Percentiles rank a stretch among this genome's conserved stretches.
phyloP scores from a whole-genome alignment of 1,140 invertebrate species.

The Pogonomyrmex barbatus region DNA sequence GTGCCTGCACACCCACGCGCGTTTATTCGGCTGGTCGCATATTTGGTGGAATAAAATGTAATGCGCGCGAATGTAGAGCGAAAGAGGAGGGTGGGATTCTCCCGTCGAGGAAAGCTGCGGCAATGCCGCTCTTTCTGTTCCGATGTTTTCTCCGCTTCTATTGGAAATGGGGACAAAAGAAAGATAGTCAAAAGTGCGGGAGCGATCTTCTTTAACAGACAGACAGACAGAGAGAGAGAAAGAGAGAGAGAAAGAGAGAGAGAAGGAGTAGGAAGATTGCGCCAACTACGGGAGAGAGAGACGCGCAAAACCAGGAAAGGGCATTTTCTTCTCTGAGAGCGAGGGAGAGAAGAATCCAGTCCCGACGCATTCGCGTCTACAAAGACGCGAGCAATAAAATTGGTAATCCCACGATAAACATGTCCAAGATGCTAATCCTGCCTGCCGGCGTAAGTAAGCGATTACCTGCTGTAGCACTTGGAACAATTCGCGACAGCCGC shows the following conservation, averaged over 20 bases:
- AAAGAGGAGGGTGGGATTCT: conserved; percentile 35
- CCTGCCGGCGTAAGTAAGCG: conserved; percentile 34
- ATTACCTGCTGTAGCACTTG: conserved; percentile 52
- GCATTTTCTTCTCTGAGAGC: conserved; percentile 1
- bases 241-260: neutral
- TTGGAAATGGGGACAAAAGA: conserved; percentile 64
- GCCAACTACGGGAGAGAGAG: neutral
- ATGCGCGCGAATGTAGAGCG: conserved; percentile 8
- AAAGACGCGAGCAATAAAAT: conserved; percentile 70
- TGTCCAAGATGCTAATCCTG: conserved; percentile 65
- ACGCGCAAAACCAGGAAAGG: conserved; percentile 8
- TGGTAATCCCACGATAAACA: conserved; percentile 74
- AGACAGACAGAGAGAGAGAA: neutral
- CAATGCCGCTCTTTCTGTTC: conserved; percentile 44
- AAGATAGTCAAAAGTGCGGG: conserved; percentile 51
- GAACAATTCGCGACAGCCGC: conserved; percentile 48
- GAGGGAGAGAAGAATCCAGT: conserved; percentile 43
- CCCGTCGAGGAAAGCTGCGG: conserved; percentile 35
- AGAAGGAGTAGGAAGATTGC: conserved; percentile 11
- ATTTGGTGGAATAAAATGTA: conserved; percentile 50
- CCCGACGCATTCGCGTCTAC: conserved; percentile 46
- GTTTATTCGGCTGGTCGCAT: conserved; percentile 43
- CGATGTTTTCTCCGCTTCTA: conserved; percentile 41
- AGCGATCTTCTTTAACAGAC: conserved; percentile 29
- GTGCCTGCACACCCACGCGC: conserved; percentile 12